phyloP scores from a whole-genome alignment of 2,888 invertebrate species.

The Nymphalis polychloros region DNA sequence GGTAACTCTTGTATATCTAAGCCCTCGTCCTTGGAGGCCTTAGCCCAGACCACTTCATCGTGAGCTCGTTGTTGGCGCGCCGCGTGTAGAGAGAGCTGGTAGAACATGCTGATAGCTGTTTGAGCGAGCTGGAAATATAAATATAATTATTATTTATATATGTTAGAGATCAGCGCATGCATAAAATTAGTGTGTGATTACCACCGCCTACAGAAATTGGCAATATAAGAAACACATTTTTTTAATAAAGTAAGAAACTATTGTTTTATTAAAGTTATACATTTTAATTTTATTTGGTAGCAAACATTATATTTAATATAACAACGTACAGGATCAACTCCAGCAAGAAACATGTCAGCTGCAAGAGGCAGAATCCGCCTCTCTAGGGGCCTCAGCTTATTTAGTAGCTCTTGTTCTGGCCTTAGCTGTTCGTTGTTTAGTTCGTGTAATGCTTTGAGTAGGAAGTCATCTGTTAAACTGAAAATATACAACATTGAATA shows the following conservation, averaged over 20 bases:
- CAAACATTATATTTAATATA: too few relatives aligned
- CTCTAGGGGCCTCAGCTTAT: constrained; percentile 63
- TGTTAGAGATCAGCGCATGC: too few relatives aligned
- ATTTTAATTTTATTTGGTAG: too few relatives aligned
- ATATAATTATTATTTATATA: neutral
- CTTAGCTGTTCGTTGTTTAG: constrained; percentile 49
- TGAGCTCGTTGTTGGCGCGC: constrained; percentile 72
- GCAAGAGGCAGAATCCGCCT: constrained; percentile 63
- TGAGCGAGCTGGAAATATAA: constrained; percentile 62
- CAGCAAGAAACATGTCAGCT: constrained; percentile 67
- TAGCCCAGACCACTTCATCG: constrained; percentile 67
- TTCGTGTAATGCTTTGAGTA: constrained; percentile 53
- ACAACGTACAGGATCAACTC: constrained; percentile 67
- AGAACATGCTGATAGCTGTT: constrained; percentile 68
- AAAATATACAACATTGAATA: constrained; percentile 33
- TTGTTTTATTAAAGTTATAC: too few relatives aligned
- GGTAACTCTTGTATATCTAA: constrained; percentile 52
- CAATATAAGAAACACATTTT: too few relatives aligned
- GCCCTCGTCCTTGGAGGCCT: constrained; percentile 58
- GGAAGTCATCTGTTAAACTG: constrained; percentile 70
- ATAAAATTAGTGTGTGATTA: too few relatives aligned
- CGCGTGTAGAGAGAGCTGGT: constrained; percentile 71
- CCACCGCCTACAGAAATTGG: too few relatives aligned
- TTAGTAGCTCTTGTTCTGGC: constrained; percentile 63
- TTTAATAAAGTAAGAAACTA: too few relatives aligned